These are phyloP conservation scores for Pelochelys cantorii DNA, from an alignment of 2,797 vertebrate genomes.

Conservation along the genomic window DNA sequence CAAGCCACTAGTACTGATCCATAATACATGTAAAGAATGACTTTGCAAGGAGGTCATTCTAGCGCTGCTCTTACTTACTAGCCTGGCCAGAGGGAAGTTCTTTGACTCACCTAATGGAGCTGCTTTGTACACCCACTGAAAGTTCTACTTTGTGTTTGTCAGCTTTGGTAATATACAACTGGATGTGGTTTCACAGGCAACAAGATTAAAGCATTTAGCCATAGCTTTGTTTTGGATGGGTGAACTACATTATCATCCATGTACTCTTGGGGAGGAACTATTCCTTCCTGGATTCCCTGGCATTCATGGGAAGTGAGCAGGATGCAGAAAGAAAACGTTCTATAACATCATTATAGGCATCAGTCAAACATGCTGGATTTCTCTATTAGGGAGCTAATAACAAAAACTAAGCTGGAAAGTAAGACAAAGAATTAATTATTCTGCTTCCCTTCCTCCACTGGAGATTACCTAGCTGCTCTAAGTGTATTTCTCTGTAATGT, in stretches of 20 bases:
- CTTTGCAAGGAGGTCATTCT: not conserved
- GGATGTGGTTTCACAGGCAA: not conserved
- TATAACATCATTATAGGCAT: not conserved
- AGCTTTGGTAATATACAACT: not conserved
- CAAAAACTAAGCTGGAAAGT: not conserved
- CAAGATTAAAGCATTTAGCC: not conserved
- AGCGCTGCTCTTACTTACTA: not conserved
- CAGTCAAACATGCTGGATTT: rapidly evolving
- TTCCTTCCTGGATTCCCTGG: not conserved
- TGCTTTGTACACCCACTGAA: not conserved
- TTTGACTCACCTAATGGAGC: not conserved
- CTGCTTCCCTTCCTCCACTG: not conserved
- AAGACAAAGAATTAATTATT: not conserved
- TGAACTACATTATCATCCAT: not conserved
- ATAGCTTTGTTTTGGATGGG: not conserved
- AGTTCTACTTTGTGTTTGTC: not conserved
- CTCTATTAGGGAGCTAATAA: not conserved
- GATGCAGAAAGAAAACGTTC: not conserved
- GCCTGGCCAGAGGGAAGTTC: not conserved
- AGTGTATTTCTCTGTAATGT: not conserved
- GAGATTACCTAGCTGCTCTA: not conserved
- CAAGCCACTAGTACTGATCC: not conserved
- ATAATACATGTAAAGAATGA: not conserved
- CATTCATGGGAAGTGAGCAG: not conserved
- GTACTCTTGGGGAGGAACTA: not conserved